These are phyloP conservation scores for Clanis bilineata DNA, from an alignment of 2,888 invertebrate genomes.

Conservation along the genomic window DNA sequence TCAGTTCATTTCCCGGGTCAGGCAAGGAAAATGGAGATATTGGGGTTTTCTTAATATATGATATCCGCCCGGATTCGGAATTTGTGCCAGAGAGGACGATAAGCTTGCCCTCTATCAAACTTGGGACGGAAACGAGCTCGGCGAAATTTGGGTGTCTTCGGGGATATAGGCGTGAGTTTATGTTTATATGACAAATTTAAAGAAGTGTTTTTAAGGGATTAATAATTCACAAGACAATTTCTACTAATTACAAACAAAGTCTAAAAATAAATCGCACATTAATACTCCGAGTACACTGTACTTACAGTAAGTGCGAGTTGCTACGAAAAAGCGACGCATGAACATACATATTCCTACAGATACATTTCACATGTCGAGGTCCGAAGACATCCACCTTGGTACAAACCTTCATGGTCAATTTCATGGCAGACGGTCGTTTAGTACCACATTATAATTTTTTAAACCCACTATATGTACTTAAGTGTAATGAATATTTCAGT, in stretches of 20 bases:
- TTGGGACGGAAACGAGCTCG: too few relatives aligned
- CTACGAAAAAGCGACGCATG: constrained; percentile 27
- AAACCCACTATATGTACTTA: constrained; percentile 21
- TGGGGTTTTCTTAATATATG: too few relatives aligned
- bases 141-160: too few relatives aligned
- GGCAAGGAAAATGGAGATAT: too few relatives aligned
- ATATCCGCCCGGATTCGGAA: too few relatives aligned
- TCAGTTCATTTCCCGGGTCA: too few relatives aligned
- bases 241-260: not conserved
- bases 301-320: constrained; percentile 26
- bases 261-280: constrained; percentile 19
- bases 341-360: constrained; percentile 10
- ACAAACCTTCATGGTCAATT: constrained; percentile 58
- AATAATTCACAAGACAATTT: too few relatives aligned
- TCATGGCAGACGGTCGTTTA: constrained; percentile 43
- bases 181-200: too few relatives aligned
- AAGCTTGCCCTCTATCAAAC: too few relatives aligned
- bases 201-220: too few relatives aligned
- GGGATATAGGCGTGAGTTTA: too few relatives aligned
- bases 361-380: constrained; percentile 32
- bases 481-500: constrained; percentile 7
- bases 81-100: too few relatives aligned
- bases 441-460: constrained; percentile 31
- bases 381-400: constrained; percentile 51
- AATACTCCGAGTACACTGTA: constrained; percentile 21